Evolutionary conservation across 2,797 vertebrate genomes (phyloP).

Genomic region (Lates japonicus): DNA sequence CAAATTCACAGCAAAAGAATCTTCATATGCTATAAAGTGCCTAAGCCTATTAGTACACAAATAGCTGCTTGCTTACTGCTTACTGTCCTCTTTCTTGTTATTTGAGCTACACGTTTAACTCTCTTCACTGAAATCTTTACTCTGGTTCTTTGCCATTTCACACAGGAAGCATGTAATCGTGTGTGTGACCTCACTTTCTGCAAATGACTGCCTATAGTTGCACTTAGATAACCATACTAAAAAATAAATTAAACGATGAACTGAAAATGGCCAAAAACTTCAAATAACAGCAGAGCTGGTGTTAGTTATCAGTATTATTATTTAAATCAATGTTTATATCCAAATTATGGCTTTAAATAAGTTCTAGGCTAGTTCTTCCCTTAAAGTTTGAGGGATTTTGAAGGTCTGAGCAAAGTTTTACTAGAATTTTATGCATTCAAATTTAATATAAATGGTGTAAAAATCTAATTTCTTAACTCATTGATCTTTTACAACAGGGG

Average conservation of each 20-base stretch:
- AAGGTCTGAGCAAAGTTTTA: neutral
- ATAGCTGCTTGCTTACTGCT: neutral
- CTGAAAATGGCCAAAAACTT: neutral
- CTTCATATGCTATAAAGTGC: neutral
- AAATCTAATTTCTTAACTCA: neutral
- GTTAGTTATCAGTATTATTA: neutral
- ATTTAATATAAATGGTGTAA: neutral
- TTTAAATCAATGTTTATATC: neutral
- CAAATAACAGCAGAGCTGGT: neutral
- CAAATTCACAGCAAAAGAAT: neutral
- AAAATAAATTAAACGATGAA: conserved; percentile 4
- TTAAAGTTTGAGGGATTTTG: neutral
- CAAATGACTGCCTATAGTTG: neutral
- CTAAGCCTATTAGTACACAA: neutral
- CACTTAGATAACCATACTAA: neutral
- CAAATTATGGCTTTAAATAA: neutral
- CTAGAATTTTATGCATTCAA: neutral
- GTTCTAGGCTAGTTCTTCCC: neutral
- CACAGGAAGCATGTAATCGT: neutral
- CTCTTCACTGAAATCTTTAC: neutral
- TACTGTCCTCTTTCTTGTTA: neutral
- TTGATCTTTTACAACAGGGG: neutral
- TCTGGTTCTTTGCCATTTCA: neutral
- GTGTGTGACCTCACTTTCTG: neutral
- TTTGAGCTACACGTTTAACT: neutral